A percentile compares a stretch with the other conserved stretches of the same genome.
Evolutionary conservation across 2,888 invertebrate genomes (phyloP).

Genomic region (Halocaridina rubra): DNA sequence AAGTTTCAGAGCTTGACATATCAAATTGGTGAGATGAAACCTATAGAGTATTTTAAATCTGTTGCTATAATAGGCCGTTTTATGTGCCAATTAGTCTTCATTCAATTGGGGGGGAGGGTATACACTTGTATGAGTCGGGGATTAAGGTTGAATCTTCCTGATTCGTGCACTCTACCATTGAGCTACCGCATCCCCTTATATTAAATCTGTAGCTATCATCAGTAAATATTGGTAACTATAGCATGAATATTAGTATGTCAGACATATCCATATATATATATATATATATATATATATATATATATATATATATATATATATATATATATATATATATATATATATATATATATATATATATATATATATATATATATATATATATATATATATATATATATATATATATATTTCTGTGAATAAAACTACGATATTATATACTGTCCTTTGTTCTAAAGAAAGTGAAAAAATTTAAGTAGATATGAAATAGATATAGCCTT

Average conservation of each 20-base stretch:
- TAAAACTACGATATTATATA: too few species aligned
- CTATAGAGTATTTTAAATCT: too few species aligned
- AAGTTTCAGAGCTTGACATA: too few species aligned
- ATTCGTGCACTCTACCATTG: not conserved
- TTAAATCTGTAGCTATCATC: not conserved
- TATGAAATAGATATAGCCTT: too few species aligned
- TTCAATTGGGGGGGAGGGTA: not conserved
- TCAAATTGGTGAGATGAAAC: too few species aligned
- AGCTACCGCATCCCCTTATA: not conserved
- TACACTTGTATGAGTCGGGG: not conserved
- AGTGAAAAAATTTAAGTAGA: too few species aligned
- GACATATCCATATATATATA: not conserved
- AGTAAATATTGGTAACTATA: not conserved
- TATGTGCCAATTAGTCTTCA: too few species aligned
- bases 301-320: not conserved
- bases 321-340: not conserved
- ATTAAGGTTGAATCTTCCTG: not conserved
- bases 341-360: not conserved
- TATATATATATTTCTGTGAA: not conserved
- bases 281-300: not conserved
- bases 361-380: not conserved
- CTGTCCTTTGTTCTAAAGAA: too few species aligned
- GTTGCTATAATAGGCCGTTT: too few species aligned
- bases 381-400: not conserved
- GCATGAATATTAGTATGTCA: not conserved